A percentile compares a stretch with the other conserved stretches of the same genome.
Conservation (phyloP, 2,113 vertebrate genomes). For the Neotoma lepida region DNA sequence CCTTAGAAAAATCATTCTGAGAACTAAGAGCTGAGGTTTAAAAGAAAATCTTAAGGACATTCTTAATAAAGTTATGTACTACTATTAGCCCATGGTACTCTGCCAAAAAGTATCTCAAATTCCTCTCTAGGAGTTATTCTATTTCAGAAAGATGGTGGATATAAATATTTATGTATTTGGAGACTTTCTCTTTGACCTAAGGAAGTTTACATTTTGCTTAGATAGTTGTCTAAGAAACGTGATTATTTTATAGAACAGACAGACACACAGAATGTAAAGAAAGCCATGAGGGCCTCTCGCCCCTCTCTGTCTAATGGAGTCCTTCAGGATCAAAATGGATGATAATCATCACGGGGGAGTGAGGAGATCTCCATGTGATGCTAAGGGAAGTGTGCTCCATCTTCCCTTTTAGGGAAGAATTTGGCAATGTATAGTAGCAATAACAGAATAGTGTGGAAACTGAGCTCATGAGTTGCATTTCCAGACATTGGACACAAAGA, state of each 20-base stretch:
- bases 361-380: slow-evolving; percentile 6
- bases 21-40: slow-evolving; percentile 30
- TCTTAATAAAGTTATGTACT: slow-evolving; percentile 42
- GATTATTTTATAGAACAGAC: slow-evolving; percentile 57
- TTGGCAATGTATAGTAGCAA: slow-evolving; percentile 12
- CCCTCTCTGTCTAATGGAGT: slow-evolving; percentile 54
- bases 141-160: slow-evolving; percentile 13
- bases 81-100: slow-evolving; percentile 23
- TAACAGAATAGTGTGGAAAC: neutral
- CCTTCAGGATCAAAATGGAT: slow-evolving; percentile 61
- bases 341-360: slow-evolving; percentile 26
- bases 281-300: slow-evolving; percentile 28
- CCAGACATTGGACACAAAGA: neutral
- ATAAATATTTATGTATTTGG: slow-evolving; percentile 61
- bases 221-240: slow-evolving; percentile 57
- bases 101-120: slow-evolving; percentile 42
- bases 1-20: slow-evolving; percentile 9
- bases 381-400: neutral
- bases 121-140: slow-evolving; percentile 38
- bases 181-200: slow-evolving; percentile 62
- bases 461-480: neutral
- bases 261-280: slow-evolving; percentile 62
- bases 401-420: slow-evolving; percentile 5
- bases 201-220: slow-evolving; percentile 63
- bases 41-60: slow-evolving; percentile 55